Base-by-base conservation (phyloP, 37 sponge, comb jelly and placozoan genomes). In the Bolinopsis microptera region DNA sequence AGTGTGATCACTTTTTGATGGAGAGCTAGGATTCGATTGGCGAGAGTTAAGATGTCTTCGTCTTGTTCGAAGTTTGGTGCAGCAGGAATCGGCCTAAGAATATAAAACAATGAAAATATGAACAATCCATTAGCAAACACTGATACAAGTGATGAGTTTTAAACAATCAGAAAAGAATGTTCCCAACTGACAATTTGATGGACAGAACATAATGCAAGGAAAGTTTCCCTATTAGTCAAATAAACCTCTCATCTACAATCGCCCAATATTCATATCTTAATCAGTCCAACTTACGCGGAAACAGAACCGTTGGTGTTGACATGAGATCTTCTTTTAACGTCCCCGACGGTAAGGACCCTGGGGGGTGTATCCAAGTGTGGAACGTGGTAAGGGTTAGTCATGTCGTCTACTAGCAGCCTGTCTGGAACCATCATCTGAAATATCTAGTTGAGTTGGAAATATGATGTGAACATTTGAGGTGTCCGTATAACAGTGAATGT, bases 381-480 rank as follows among this genome's bases (percentile, higher is more conserved):
- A 1, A 41, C 61, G 90, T 86, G 61, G 61, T 41, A 86, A 0
- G 90, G 90, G 90, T 41, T 41, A 5, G 35, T 41, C 61, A 86
- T 39, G 31, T 86, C 90, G 36, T 41, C 61, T 21, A 86, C 90
- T 21, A 86, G 61, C 61, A 86, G 31, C 90, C 36, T 86, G 30
- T 86, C 90, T 41, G 90, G 90, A 0, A 86, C 90, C 36, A 48
- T 86, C 90, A 86, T 86, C 90, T 86, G 90, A 26, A 72, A 21
- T n/a, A n/a, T n/a, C n/a, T n/a, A n/a, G n/a, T n/a, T n/a, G n/a
- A n/a, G 68, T 22, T 67, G n/a, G n/a, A n/a, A n/a, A n/a, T n/a
- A n/a, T n/a, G n/a, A n/a, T n/a, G n/a, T n/a, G n/a, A n/a, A n/a
- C n/a, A n/a, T n/a, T n/a, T n/a, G n/a, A n/a, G n/a, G n/a, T n/a